Base-by-base conservation (phyloP, 2,113 vertebrate species). In the Trinectes maculatus region DNA sequence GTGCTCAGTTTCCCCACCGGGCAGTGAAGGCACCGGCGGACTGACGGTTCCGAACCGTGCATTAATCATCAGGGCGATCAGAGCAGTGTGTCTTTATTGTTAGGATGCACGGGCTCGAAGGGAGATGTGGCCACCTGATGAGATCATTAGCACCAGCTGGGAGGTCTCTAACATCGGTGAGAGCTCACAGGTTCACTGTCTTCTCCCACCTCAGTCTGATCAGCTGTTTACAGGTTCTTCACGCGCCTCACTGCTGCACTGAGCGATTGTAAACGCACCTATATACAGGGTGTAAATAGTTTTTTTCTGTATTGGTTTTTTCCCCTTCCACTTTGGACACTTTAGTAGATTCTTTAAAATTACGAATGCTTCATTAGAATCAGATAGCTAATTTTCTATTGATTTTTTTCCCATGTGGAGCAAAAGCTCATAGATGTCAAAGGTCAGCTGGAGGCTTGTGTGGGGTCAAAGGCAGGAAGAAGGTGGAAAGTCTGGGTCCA, bases 381-480 rank as follows among this genome's bases (percentile, higher is more conserved):
- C 12, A 19, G 26, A 29, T 7, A 39, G 22, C 22, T 34, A 24
- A 54, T 46, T 26, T 16, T 40, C 9, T 16, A 10, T 53, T 36
- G 24, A 64, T 59, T 56, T 3, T 59, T 56, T 3, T 28, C 4
- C 8, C 1, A 3, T 22, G 6, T 16, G 11, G 4, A 6, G n/a
- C 7, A 11, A 54, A n/a, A 22, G 29, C 52, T 62, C 13, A 44
- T 37, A 24, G 22, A 36, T 52, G 56, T 62, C 22, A 44, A 21
- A 65, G 65, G 44, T 72, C 78, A 66, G 34, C 19, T 40, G 8
- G 12, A 39, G 5, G 36, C 8, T 31, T 78, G 36, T 59, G 22
- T 22, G n/a, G 28, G 34, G 52, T 66, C 63, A 73, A 31, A 62
- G 1, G 8, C 53, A 26, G 49, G 42, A 44, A 61, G 26, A 31